Base-by-base conservation (phyloP, 2,113 vertebrate genomes). In the Nannobrachium achirus region DNA sequence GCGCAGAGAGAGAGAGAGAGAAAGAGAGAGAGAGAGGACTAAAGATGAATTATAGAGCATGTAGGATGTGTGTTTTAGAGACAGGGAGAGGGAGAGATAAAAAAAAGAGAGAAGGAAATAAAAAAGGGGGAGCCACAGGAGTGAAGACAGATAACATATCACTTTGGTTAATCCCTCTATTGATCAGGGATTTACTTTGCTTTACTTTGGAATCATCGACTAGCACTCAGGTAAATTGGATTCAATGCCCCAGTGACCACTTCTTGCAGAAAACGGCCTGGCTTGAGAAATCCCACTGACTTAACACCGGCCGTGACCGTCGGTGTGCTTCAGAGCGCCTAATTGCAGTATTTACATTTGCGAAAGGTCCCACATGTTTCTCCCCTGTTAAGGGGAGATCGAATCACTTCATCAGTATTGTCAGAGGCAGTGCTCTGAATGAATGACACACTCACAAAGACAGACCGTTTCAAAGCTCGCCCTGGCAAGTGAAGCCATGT, bases 191-290 rank as follows among this genome's bases (percentile, higher is more conserved):
- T 33, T 33, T 33, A 33, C 25, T 33, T 33, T 68, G 72, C 57
- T 77, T 75, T 82, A 71, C 76, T 69, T 76, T 83, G 68, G 57
- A 82, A 76, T 85, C 77, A 84, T 66, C 77, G 70, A 65, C 69
- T 66, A 74, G 70, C 81, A 85, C 82, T 88, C 64, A 79, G 61
- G 64, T 45, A 85, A 80, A 85, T 85, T 82, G 71, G 73, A 85
- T 85, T 50, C 51, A 74, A 69, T 79, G 68, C 79, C 73, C 76
- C 63, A 75, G 73, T 73, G 74, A 64, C 71, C 69, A 61, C 52
- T 62, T 52, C 63, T 68, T 46, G 65, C 52, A 70, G 66, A 71
- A 80, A 80, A 78, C 70, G 79, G 59, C 67, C 64, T 74, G 48
- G 39, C 70, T 66, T n/a, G 58, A 66, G 66, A 71, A 78, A 87